Evolutionary conservation across 2,888 invertebrate genomes (phyloP), one percentile per base, ranked within the genome.

Genomic region (Diploptera punctata): DNA sequence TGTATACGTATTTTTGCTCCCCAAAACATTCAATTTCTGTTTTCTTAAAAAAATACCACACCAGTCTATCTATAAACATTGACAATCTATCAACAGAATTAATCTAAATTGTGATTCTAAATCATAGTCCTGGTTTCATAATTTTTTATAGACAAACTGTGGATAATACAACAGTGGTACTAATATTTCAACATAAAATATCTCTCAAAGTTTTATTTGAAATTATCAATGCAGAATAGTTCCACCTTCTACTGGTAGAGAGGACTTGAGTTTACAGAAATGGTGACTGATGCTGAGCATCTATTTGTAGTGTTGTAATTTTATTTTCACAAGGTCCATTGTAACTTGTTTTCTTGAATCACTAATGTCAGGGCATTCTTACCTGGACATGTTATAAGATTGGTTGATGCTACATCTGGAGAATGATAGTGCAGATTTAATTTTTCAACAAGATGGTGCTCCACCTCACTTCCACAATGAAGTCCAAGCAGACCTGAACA

Each of bases 1-100:
- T 65, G 26, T 65, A 65, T 65, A 65, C 65, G 65, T 65, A 65
- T 65, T 65, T 65, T 65, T 65, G 65, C 65, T 65, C 65, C 65
- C 65, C 65, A 65, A 29, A 47, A 43, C 65, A 65, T 26, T 65
- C 65, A 47, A 24, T 65, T 65, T 65, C 65, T 26, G n/a, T 65
- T 65, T 65, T 65, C 65, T 47, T 65, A 65, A 65, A 65, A 65
- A 65, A 47, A 65, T 65, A 65, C 65, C 65, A 47, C 10, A 16
- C 65, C 65, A 29, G 16, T 65, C 65, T 65, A 65, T 47, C 47
- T 65, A 65, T 47, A 65, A 65, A 65, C 65, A 65, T 10, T 44
- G 65, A 65, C 65, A 54, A 7, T 21, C 65, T 65, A 65, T 43
- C 65, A 65, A 65, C 26, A 65, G 38, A 65, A 47, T 60, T 60